These are phyloP conservation scores for Rhinophrynus dorsalis DNA, from an alignment of 2,797 vertebrate genomes.

Conservation along the genomic window DNA sequence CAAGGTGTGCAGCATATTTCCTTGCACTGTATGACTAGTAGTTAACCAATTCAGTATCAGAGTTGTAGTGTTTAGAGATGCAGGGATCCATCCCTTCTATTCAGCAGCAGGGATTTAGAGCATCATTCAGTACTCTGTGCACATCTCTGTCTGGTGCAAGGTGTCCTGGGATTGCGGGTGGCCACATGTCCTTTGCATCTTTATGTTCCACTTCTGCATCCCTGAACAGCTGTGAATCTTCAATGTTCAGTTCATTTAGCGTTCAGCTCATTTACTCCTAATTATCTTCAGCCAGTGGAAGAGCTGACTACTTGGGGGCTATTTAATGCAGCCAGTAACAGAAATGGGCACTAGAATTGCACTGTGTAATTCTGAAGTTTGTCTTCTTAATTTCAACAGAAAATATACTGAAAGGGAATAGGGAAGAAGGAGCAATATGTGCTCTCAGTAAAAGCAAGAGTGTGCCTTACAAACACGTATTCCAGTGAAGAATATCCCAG, in stretches of 20 bases:
- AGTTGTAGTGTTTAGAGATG: neutral
- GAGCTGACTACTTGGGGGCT: slow-evolving; percentile 15
- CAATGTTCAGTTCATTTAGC: slow-evolving; percentile 38
- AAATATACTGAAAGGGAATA: neutral
- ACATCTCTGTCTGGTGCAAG: slow-evolving; percentile 11
- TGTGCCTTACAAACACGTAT: too few relatives aligned
- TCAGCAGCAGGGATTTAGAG: neutral
- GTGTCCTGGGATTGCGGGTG: slow-evolving; percentile 30
- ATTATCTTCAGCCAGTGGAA: slow-evolving; percentile 40
- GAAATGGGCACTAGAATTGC: slow-evolving; percentile 5
- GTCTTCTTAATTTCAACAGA: slow-evolving; percentile 7
- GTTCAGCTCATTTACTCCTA: slow-evolving; percentile 45
- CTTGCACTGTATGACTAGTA: neutral
- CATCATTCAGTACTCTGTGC: slow-evolving; percentile 16
- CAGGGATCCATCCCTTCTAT: neutral
- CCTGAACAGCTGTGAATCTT: slow-evolving; percentile 45
- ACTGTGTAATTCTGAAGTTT: slow-evolving; percentile 26
- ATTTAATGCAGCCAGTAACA: slow-evolving; percentile 1
- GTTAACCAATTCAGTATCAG: neutral
- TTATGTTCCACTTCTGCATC: slow-evolving; percentile 36
- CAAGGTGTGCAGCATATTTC: neutral
- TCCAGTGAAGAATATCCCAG: too few relatives aligned
- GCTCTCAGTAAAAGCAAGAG: too few relatives aligned
- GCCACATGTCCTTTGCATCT: slow-evolving; percentile 44
- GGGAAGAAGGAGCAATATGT: too few relatives aligned